Evolutionary conservation across 1,140 invertebrate genomes (phyloP).

Genomic region (Parasteatoda tepidariorum): DNA sequence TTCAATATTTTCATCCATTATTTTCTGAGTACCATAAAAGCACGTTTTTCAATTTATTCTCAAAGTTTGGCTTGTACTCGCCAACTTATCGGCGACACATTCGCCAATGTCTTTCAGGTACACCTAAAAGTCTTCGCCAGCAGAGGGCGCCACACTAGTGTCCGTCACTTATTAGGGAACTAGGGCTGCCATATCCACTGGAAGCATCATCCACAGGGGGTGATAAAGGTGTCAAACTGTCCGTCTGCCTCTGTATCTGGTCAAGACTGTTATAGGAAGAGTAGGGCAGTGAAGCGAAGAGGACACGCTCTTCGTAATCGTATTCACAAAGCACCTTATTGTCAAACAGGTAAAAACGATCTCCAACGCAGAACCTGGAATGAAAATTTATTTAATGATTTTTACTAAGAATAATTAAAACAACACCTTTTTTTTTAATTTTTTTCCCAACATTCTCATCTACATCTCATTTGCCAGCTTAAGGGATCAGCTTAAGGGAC

Average conservation of each 20-base stretch:
- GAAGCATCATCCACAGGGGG: conserved; percentile 68
- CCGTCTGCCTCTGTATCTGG: conserved; percentile 87
- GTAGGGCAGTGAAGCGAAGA: conserved; percentile 90
- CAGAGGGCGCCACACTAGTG: conserved; percentile 44
- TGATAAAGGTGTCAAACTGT: conserved; percentile 66
- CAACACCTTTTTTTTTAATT: conserved; percentile 32
- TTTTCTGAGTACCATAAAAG: too few relatives aligned
- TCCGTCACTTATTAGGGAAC: conserved; percentile 60
- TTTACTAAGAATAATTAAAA: neutral
- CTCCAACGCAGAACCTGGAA: conserved; percentile 92
- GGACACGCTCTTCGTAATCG: conserved; percentile 90
- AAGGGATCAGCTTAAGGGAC: too few relatives aligned
- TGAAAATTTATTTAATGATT: conserved; percentile 65
- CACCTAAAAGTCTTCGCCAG: too few relatives aligned
- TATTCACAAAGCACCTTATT: conserved; percentile 95
- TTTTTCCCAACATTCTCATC: too few relatives aligned
- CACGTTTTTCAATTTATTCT: too few relatives aligned
- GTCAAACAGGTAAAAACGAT: conserved; percentile 91
- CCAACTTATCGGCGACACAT: too few relatives aligned
- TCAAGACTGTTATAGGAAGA: conserved; percentile 83
- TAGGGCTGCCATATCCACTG: conserved; percentile 69
- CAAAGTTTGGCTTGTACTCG: too few relatives aligned
- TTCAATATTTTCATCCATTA: too few relatives aligned
- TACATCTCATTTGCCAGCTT: too few relatives aligned
- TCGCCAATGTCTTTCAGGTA: too few relatives aligned